A percentile compares a stretch with the other conserved stretches of the same genome.
phyloP scores from a whole-genome alignment of 2,888 invertebrate species.

The Synergus japonicus region DNA sequence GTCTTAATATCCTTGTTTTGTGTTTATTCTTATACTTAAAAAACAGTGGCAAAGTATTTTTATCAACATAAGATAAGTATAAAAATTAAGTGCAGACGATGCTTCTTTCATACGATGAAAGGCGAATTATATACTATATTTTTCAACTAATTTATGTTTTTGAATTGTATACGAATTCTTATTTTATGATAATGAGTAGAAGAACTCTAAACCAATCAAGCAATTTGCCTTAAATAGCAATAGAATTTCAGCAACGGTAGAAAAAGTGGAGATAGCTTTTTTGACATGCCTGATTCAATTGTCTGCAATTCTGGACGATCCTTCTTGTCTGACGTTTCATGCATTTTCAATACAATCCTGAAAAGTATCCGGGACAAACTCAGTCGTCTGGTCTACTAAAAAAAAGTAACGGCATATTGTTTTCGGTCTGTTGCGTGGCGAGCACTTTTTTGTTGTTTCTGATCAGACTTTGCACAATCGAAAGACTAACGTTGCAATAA shows the following conservation, averaged over 20 bases:
- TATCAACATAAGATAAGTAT: not conserved
- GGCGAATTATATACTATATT: no score
- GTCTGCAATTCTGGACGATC: slow-evolving; percentile 35
- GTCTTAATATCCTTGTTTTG: not conserved
- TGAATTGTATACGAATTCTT: no score
- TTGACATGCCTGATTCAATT: slow-evolving; percentile 33
- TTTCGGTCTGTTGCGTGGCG: not conserved
- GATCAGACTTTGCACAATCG: slow-evolving; percentile 1
- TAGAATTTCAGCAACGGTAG: slow-evolving; percentile 27
- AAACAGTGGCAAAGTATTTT: not conserved
- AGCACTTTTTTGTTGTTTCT: slow-evolving; percentile 11
- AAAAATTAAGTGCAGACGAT: not conserved
- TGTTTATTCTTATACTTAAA: not conserved
- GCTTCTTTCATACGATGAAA: no score
- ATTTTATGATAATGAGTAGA: slow-evolving; percentile 28
- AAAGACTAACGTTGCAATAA: slow-evolving; percentile 11
- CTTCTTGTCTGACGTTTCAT: slow-evolving; percentile 28
- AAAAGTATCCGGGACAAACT: slow-evolving; percentile 7
- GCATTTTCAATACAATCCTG: slow-evolving; percentile 27
- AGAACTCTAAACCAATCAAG: slow-evolving; percentile 35
- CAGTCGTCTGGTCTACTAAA: not conserved
- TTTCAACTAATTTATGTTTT: no score
- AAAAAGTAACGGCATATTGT: slow-evolving; percentile 27
- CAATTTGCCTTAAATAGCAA: slow-evolving; percentile 40
- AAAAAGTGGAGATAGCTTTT: slow-evolving; percentile 18